phyloP scores from a whole-genome alignment of 2,888 invertebrate species.

The Philonicus albiceps region DNA sequence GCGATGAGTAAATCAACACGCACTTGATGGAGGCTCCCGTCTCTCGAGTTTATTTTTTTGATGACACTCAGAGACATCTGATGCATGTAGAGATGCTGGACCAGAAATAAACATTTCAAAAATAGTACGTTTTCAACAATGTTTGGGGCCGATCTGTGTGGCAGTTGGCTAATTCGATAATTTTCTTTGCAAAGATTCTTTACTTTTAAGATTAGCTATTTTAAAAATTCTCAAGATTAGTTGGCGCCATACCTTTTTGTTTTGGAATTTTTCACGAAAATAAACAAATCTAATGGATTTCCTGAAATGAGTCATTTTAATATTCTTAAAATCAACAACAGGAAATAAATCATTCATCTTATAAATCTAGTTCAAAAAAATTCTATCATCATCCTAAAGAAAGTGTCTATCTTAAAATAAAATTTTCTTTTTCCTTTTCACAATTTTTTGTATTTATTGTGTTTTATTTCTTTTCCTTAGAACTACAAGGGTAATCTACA shows the following conservation, averaged over 20 bases:
- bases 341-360: background rate
- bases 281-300: background rate
- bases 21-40: conserved; percentile 14
- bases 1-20: background rate
- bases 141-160: conserved; percentile 23
- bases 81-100: background rate
- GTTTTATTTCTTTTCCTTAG: background rate
- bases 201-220: background rate
- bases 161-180: background rate
- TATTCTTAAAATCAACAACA: background rate
- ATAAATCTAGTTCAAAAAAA: background rate
- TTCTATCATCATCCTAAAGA: background rate
- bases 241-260: background rate
- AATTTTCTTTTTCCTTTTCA: background rate
- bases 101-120: conserved; percentile 18
- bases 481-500: background rate
- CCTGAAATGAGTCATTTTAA: background rate
- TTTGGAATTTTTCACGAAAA: background rate
- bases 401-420: background rate
- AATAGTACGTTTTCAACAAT: conserved; percentile 18
- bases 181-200: background rate
- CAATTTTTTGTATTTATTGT: background rate
- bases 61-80: background rate
- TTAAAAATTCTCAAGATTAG: background rate
- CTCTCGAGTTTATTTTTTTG: background rate